Conservation (phyloP, 2,113 vertebrate genomes). For the Desmodus rotundus region DNA sequence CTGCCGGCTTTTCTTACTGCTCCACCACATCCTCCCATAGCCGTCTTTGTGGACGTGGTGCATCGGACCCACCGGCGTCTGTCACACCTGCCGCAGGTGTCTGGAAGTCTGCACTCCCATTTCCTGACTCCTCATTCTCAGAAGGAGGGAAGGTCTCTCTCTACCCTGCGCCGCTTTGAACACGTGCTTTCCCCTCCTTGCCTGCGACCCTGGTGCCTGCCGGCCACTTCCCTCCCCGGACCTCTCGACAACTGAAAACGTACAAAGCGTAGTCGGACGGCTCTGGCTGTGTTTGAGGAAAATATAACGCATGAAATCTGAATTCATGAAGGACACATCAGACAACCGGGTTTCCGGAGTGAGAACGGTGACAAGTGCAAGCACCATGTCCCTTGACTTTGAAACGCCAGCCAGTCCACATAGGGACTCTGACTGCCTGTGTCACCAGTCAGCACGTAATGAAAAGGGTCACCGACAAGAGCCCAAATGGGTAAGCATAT, state of each 20-base stretch:
- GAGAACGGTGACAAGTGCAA: neutral
- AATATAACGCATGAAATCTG: neutral
- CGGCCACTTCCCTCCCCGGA: too few species aligned
- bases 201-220: neutral
- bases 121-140: neutral
- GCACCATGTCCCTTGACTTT: neutral
- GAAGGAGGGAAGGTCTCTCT: too few species aligned
- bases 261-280: neutral
- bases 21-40: neutral
- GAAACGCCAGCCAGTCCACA: neutral
- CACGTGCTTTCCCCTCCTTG: neutral
- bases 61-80: neutral
- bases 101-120: neutral
- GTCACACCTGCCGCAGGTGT: neutral
- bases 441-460: neutral
- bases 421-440: neutral
- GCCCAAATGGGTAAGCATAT: neutral
- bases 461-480: neutral
- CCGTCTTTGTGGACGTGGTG: neutral
- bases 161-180: neutral
- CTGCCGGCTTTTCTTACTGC: too few species aligned
- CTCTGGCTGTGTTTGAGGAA: neutral
- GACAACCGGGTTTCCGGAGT: neutral
- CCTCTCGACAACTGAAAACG: neutral
- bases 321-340: neutral